Evolutionary conservation across 2,888 invertebrate species (phyloP).

Genomic region (Isoperla grammatica): DNA sequence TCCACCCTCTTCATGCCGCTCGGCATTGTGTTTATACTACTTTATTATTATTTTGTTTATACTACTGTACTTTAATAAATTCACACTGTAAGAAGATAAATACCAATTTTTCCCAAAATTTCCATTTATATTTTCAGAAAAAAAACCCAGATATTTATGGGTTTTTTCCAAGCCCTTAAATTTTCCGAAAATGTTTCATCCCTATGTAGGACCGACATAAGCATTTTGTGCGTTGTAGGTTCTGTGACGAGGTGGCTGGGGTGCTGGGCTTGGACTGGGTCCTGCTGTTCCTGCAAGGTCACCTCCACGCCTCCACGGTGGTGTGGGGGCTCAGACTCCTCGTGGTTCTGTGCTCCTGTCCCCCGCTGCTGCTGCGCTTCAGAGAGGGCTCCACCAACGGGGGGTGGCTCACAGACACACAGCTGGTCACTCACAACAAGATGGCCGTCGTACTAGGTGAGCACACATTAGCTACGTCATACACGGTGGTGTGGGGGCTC

Average conservation of each 20-base stretch:
- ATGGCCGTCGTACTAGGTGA: slow-evolving; percentile 67
- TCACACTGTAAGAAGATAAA: no score
- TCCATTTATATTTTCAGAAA: not conserved
- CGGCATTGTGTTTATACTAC: no score
- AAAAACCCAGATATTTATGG: no score
- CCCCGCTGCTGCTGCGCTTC: slow-evolving; percentile 44
- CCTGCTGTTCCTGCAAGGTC: slow-evolving; percentile 82
- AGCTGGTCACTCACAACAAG: slow-evolving; percentile 74
- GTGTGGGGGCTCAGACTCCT: slow-evolving; percentile 57
- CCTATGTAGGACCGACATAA: no score
- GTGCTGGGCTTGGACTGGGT: slow-evolving; percentile 97
- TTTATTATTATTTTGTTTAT: no score
- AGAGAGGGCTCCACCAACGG: slow-evolving; percentile 62
- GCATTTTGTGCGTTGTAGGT: no score
- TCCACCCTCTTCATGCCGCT: no score
- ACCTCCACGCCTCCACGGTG: slow-evolving; percentile 82
- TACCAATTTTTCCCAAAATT: not conserved
- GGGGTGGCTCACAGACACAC: slow-evolving; percentile 67
- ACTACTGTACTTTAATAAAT: no score
- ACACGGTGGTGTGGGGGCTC: slow-evolving; percentile 41
- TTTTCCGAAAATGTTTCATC: no score
- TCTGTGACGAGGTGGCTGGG: slow-evolving; percentile 87
- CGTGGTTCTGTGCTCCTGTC: not conserved
- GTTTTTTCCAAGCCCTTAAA: no score
- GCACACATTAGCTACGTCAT: slow-evolving; percentile 34